These are phyloP conservation scores for Pemphredon lugubris DNA, from an alignment of 2,888 invertebrate species.

Conservation along the genomic window DNA sequence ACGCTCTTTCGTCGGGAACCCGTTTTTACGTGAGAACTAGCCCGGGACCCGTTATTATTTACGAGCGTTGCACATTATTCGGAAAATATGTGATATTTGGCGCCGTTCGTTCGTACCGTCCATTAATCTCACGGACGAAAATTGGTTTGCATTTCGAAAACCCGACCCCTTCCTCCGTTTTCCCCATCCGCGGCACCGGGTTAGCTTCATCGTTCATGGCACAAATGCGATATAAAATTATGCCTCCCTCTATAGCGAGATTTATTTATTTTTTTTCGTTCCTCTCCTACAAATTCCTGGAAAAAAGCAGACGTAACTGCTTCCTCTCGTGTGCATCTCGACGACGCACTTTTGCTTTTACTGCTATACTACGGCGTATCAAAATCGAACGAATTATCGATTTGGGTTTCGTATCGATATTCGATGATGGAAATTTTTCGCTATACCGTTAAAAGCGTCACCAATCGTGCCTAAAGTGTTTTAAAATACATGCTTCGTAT, in stretches of 20 bases:
- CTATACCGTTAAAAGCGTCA: neutral
- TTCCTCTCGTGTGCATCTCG: neutral
- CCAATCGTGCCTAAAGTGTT: neutral
- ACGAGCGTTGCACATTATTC: conserved; percentile 74
- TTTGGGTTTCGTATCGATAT: neutral
- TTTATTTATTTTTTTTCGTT: conserved; percentile 7
- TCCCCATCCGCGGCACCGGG: conserved; percentile 18
- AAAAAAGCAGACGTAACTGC: neutral
- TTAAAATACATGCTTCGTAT: neutral
- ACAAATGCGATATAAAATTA: conserved; percentile 30
- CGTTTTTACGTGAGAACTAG: conserved; percentile 61
- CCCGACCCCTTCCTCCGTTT: conserved; percentile 28
- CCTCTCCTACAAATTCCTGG: neutral
- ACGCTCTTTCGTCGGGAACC: conserved; percentile 57
- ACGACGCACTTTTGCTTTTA: too few species aligned
- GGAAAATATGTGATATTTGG: conserved; percentile 74
- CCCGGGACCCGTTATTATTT: conserved; percentile 71
- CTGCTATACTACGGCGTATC: too few species aligned
- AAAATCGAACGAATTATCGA: neutral
- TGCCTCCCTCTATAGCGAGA: neutral
- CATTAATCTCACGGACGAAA: conserved; percentile 74
- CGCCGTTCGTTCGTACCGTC: conserved; percentile 67
- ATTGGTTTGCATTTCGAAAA: conserved; percentile 75
- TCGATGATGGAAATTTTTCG: neutral
- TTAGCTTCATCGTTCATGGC: conserved; percentile 25